Conservation (phyloP, 35 echinoderm and acorn worm genomes). For the Lytechinus variegatus region DNA sequence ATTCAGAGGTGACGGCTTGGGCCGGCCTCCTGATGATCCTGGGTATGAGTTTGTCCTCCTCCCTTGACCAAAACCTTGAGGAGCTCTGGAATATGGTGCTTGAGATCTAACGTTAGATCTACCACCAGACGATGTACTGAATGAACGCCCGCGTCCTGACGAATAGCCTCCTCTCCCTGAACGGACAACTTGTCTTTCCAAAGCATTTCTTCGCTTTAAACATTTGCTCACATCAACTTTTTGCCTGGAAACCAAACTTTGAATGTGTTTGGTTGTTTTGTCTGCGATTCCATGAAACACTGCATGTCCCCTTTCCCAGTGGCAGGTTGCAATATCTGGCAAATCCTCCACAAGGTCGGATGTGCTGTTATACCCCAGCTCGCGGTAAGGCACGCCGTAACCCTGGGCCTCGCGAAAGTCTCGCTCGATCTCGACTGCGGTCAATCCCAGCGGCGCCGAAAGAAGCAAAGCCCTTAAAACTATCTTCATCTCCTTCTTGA, state of each 20-base stretch:
- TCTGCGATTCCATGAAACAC: constrained; percentile 76
- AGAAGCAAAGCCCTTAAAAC: constrained; percentile 76
- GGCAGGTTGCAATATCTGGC: constrained; percentile 63
- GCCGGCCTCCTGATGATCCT: neutral
- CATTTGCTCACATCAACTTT: constrained; percentile 77
- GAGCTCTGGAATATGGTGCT: neutral
- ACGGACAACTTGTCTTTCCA: constrained; percentile 10
- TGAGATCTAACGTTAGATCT: neutral
- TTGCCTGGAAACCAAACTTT: constrained; percentile 84
- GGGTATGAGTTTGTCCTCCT: constrained; percentile 41
- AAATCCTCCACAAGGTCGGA: constrained; percentile 72
- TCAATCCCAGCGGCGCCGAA: constrained; percentile 88
- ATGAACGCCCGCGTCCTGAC: constrained; percentile 2
- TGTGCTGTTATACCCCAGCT: constrained; percentile 84
- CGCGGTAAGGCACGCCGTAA: constrained; percentile 64
- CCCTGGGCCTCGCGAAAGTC: constrained; percentile 75
- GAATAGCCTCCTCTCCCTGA: neutral
- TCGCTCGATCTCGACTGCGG: constrained; percentile 70
- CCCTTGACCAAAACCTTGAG: neutral
- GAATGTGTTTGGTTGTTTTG: constrained; percentile 83
- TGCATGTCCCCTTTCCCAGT: constrained; percentile 82
- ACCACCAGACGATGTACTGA: constrained; percentile 9
- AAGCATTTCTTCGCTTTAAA: constrained; percentile 64
- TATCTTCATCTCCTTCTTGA: constrained; percentile 85
- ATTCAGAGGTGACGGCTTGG: constrained; percentile 23